Evolutionary conservation across 2,113 vertebrate genomes (phyloP), one percentile per base, ranked within the genome.

Genomic region (Vulpes ferrilata): DNA sequence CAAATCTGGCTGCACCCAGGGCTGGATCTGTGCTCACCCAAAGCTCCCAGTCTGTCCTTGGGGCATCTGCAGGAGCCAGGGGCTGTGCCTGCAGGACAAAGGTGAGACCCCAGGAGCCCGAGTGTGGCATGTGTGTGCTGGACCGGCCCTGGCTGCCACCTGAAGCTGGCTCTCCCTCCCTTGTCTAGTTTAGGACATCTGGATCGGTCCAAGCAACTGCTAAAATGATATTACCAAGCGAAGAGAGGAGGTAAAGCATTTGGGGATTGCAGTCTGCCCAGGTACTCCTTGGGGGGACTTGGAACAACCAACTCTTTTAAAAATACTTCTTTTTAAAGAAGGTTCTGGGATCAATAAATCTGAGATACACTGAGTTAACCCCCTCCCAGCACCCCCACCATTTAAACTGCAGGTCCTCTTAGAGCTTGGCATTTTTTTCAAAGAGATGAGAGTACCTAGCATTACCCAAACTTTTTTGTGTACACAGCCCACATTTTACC

Each of bases 71-170:
- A 1, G 3, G 55, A 11, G 10, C 5, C 2, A 25, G 27, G n/a
- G n/a, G 12, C 43, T 0, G 12, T 10, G 25, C 38, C 16, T 55
- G 1, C 7, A 10, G 55, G 32, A 60, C 43, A 74, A 25, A 81
- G 19, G 19, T 12, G 32, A 90, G 23, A 23, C 23, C 35, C 55
- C 12, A 35, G 35, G 43, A 30, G 60, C 73, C 55, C 3, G 7
- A 27, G 30, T 4, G 12, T 0, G 2, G 5, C 22, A 7, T 0
- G 9, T 0, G 0, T 0, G 2, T 43, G 43, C 53, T 15, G 20
- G 57, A 55, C 35, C 6, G 11, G 10, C 7, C 62, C 73, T 3
- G 43, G 48, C 7, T 10, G 3, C 6, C 0, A 2, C 67, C 51
- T 5, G 6, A 23, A 51, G 60, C 80, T 0, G 1, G 11, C 5